Base-by-base conservation (phyloP, 2,113 vertebrate genomes). In the Jacana jacana region DNA sequence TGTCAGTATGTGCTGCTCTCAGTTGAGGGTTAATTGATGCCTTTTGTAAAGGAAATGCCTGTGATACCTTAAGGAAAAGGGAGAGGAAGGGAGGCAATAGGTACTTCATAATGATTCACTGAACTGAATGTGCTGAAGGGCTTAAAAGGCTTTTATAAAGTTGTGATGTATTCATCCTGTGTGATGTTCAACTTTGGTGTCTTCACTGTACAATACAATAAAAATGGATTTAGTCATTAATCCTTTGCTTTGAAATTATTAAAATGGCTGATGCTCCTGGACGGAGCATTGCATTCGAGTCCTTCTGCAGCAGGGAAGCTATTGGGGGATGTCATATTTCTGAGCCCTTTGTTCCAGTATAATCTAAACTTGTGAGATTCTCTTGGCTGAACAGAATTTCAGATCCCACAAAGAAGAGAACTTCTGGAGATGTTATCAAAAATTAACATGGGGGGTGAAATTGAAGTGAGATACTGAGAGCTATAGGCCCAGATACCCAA, bases 11-110 rank as follows among this genome's bases (percentile, higher is more conserved):
- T 48, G 68, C 73, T 91, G 17, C 91, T 97, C 94, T 95, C 91
- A 20, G 37, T 40, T 54, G 95, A 92, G 96, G 93, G 93, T 68
- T 63, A 90, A 92, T 39, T 65, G 76, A 44, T 96, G 94, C 97
- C 97, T 97, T 97, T 97, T 96, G 97, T 97, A 96, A 97, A 97
- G 96, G 97, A 97, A 91, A 65, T 71, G 58, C 46, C 61, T 85
- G 68, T 44, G 82, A 71, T 81, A 86, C 60, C 46, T 88, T 86
- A 51, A 88, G 73, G 51, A 83, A 73, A 80, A 83, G 73, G 44
- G 68, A 39, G 65, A 82, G 71, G 69, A 64, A 76, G 58, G 73
- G 48, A 86, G 72, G 73, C 70, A 93, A 7, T 42, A 57, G 90
- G 27, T 76, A 57, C 64, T 81, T 48, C 10, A 79, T 70, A 81